Evolutionary conservation across 2,113 vertebrate genomes (phyloP).

Genomic region (Mungos mungo): DNA sequence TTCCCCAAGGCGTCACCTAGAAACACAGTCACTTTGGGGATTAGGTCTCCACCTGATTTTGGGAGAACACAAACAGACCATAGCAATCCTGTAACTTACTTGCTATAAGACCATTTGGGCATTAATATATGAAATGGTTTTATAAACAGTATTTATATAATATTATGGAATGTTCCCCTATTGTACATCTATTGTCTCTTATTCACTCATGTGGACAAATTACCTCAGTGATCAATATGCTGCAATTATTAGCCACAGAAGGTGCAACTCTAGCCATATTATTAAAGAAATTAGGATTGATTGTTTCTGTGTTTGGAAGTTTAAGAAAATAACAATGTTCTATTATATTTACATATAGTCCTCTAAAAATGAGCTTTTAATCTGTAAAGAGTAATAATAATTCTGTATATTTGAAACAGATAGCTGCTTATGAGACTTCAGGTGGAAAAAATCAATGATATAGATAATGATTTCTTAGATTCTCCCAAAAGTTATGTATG

Average conservation of each 20-base stretch:
- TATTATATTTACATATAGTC: not conserved
- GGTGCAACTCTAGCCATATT: not conserved
- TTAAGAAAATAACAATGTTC: not conserved
- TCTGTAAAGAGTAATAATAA: not conserved
- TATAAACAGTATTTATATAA: not conserved
- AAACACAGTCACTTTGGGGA: not conserved
- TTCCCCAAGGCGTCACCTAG: not conserved
- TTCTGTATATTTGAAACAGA: not conserved
- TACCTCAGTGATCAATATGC: not conserved
- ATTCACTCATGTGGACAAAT: not conserved
- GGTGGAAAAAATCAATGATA: not conserved
- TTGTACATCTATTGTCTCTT: not conserved
- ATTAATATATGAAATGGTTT: not conserved
- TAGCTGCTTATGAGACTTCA: not conserved
- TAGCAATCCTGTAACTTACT: not conserved
- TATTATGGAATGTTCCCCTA: not conserved
- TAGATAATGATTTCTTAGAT: not conserved
- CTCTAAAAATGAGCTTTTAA: not conserved
- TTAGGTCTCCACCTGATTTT: not conserved
- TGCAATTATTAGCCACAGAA: not conserved
- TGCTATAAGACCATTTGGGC: not conserved
- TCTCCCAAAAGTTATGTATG: not conserved
- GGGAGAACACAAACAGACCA: not conserved
- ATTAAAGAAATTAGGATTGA: not conserved
- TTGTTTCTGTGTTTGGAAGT: not conserved